Base-by-base conservation (phyloP, 2,113 vertebrate genomes). In the Suricata suricatta region DNA sequence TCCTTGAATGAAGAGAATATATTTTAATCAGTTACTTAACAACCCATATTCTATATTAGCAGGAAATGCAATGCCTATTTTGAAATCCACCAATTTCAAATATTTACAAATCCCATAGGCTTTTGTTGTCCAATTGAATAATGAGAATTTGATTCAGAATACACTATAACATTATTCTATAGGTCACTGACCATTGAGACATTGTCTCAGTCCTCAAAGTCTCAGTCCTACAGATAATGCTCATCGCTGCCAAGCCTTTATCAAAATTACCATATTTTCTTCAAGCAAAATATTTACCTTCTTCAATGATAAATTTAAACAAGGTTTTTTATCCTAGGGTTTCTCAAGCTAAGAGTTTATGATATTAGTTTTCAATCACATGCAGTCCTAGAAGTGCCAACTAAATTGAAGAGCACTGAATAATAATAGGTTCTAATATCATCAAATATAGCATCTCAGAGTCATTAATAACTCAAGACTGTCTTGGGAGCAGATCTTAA, bases 321-420 rank as follows among this genome's bases (percentile, higher is more conserved):
- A 29, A 44, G 0, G 2, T 38, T 35, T 1, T 25, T 16, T 0
- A 2, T 60, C n/a, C 6, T 44, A 15, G 31, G 27, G 1, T 0
- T 71, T 64, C 19, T 6, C 7, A 63, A 63, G 4, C 9, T 31
- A 68, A 69, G 1, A 44, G 12, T 25, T 35, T 3, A 33, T 57
- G 1, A 81, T 88, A 27, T 76, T 38, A 76, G 0, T 21, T 89
- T 92, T 69, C 21, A 80, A 71, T 71, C 4, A 38, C 6, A n/a
- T 25, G 8, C 0, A 47, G 27, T 27, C 57, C 41, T 87, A 44
- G 33, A 64, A 52, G 29, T n/a, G 27, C 5, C 13, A 83, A 79
- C 3, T 4, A 29, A 81, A 82, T 29, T 25, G 3, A 84, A 82
- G 2, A 47, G 0, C 8, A 76, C 14, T 57, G 7, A 47, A 19